Base-by-base conservation (phyloP, 2,888 invertebrate species). In the Coelinius sp. region DNA sequence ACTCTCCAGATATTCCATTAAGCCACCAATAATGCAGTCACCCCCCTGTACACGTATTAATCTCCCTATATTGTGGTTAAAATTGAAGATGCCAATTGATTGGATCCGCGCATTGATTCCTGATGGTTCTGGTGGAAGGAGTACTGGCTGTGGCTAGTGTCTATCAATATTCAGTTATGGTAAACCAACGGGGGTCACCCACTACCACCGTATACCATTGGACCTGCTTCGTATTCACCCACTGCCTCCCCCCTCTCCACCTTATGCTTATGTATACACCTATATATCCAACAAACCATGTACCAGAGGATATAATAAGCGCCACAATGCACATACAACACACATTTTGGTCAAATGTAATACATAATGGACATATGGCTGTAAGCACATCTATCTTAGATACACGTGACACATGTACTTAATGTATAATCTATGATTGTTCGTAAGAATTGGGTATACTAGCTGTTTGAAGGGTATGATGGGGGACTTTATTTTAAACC, bases 151-250 rank as follows among this genome's bases (percentile, higher is more conserved):
- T 53, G 70, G 71, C 72, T 63, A 53, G 67, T 70, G 73, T 70
- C 73, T 75, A 77, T 78, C 77, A 77, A 78, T 78, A 77, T 78
- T 76, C 76, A 77, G 76, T 76, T 76, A 78, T 77, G 78, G 73
- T 77, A 78, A 78, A 76, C 74, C 70, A 66, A 49, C n/a, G n/a
- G 49, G 41, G 38, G 59, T 46, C 35, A 49, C 41, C 31, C 31
- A 27, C 63, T n/a, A 20, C 49, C 52, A 22, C 41, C 52, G 46
- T 27, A 64, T 41, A 53, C 52, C 12, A 22, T 53, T 52, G 59
- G 44, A 59, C 38, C 20, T 44, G 56, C 27, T 44, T 59, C 59
- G 41, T 56, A 67, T 67, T 53, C 59, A 35, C 59, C 46, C 20
- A 5, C 46, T 17, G 1, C 1, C 46, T 14, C 5, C 20, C 46